Conservation (phyloP, 2,797 vertebrate species). For the Enoplosus armatus region DNA sequence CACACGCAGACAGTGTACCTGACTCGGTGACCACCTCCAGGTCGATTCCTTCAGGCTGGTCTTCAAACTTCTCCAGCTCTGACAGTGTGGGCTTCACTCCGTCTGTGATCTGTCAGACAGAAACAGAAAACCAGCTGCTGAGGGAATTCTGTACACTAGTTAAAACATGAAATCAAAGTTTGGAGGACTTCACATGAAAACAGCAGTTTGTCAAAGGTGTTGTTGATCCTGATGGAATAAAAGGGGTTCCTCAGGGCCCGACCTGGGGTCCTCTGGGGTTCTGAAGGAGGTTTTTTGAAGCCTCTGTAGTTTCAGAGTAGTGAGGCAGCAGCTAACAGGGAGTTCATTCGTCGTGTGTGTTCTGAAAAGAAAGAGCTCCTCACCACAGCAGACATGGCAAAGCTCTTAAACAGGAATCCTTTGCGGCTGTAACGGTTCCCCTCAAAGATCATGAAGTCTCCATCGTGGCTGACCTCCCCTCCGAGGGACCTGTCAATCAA, state of each 20-base stretch:
- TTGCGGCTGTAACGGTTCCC: slow-evolving; percentile 97
- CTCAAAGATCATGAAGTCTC: slow-evolving; percentile 98
- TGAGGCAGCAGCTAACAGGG: too few relatives aligned
- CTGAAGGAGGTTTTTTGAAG: not conserved
- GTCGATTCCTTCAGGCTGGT: slow-evolving; percentile 96
- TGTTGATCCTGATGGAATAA: too few relatives aligned
- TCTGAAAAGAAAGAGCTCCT: slow-evolving; percentile 41
- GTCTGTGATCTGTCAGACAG: slow-evolving; percentile 90
- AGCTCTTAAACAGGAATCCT: slow-evolving; percentile 97
- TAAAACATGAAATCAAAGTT: not conserved
- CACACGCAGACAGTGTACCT: slow-evolving; percentile 76
- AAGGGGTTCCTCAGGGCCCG: not conserved
- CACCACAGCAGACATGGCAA: slow-evolving; percentile 98
- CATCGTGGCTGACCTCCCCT: slow-evolving; percentile 94
- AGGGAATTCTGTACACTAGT: not conserved
- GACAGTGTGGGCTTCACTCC: slow-evolving; percentile 96
- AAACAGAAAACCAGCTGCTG: not conserved
- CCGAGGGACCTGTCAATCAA: slow-evolving; percentile 89
- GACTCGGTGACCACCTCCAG: slow-evolving; percentile 97
- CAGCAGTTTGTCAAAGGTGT: too few relatives aligned
- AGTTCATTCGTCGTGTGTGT: not conserved
- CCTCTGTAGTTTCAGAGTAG: not conserved
- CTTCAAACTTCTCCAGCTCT: slow-evolving; percentile 96
- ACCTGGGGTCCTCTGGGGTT: not conserved
- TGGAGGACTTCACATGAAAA: not conserved